These are phyloP conservation scores for Lytechinus pictus DNA, from an alignment of 35 echinoderm and acorn worm species.

Conservation along the genomic window DNA sequence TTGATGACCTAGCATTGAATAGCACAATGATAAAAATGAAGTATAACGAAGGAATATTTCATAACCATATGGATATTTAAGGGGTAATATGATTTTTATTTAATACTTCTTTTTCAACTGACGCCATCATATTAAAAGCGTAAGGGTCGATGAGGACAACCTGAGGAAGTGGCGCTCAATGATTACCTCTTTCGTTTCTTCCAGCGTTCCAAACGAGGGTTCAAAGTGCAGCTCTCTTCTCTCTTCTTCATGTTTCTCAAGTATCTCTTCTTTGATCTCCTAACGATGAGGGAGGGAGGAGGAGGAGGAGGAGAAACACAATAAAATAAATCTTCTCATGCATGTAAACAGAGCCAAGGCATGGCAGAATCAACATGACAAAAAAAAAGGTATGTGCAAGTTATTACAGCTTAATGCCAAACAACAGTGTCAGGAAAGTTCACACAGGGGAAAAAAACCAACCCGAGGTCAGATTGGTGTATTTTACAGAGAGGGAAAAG, in stretches of 20 bases:
- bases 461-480: no score
- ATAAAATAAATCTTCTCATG: conserved; percentile 14
- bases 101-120: not conserved
- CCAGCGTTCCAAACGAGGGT: conserved; percentile 59
- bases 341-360: not conserved
- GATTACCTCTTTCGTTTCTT: conserved; percentile 69
- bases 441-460: not conserved
- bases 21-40: no score
- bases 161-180: not conserved
- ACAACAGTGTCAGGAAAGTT: not conserved
- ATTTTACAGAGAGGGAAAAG: no score
- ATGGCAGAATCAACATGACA: not conserved
- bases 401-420: not conserved
- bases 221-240: conserved; percentile 62
- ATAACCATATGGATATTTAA: not conserved
- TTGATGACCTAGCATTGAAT: no score
- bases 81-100: not conserved
- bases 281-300: conserved; percentile 19
- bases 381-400: not conserved
- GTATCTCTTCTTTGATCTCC: conserved; percentile 79
- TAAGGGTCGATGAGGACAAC: not conserved
- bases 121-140: not conserved
- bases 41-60: no score
- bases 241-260: conserved; percentile 90
- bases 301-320: conserved; percentile 27